Evolutionary conservation across 2,888 invertebrate species (phyloP).

Genomic region (Drosophila imparisetae): DNA sequence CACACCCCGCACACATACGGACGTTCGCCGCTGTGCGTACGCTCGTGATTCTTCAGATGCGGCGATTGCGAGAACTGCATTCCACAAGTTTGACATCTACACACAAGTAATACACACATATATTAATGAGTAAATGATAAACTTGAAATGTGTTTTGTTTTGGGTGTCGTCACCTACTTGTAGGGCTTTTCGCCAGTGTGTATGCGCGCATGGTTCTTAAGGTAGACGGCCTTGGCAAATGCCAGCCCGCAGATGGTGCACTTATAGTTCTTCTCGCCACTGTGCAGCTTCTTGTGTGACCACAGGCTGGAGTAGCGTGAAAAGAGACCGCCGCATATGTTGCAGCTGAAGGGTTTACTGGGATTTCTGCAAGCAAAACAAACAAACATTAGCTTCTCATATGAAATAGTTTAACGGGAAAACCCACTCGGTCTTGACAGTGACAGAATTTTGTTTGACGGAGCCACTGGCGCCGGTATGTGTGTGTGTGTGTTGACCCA

Average conservation of each 20-base stretch:
- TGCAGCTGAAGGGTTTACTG: constrained; percentile 93
- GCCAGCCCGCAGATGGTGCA: constrained; percentile 94
- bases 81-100: constrained; percentile 93
- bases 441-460: constrained; percentile 70
- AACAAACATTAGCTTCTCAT: constrained; percentile 22
- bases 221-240: constrained; percentile 95
- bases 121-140: constrained; percentile 10
- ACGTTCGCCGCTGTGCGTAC: constrained; percentile 94
- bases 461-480: constrained; percentile 62
- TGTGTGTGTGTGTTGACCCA: constrained; percentile 72
- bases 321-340: constrained; percentile 93
- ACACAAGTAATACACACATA: constrained; percentile 54
- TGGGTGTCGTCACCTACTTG: constrained; percentile 86
- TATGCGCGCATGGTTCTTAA: constrained; percentile 94
- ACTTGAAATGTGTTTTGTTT: background rate
- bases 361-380: constrained; percentile 85
- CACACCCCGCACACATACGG: constrained; percentile 95
- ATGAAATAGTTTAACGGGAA: background rate
- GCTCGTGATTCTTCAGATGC: constrained; percentile 94
- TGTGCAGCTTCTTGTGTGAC: constrained; percentile 95
- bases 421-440: constrained; percentile 83
- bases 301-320: constrained; percentile 94
- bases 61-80: constrained; percentile 96
- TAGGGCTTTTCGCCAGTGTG: constrained; percentile 94
- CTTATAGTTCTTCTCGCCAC: constrained; percentile 93